Percentiles rank a stretch among this genome's conserved stretches.
phyloP scores from a whole-genome alignment of 1,140 invertebrate genomes.

The Holotrichia oblita region DNA sequence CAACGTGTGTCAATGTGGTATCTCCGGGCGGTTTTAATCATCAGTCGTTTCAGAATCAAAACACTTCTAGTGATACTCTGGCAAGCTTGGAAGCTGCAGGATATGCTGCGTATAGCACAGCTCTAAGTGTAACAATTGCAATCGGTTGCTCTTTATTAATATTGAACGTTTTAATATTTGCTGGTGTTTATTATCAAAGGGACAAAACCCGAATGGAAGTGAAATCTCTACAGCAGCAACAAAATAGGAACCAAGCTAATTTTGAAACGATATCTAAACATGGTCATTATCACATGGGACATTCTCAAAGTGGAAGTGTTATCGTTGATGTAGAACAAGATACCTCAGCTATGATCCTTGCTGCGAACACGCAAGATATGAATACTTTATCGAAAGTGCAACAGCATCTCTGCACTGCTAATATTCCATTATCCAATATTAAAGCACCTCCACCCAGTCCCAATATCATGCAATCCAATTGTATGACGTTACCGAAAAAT shows the following conservation, averaged over 20 bases:
- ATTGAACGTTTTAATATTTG: slow-evolving; percentile 87
- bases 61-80: slow-evolving; percentile 72
- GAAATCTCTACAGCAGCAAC: slow-evolving; percentile 74
- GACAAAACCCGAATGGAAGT: slow-evolving; percentile 84
- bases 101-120: slow-evolving; percentile 82
- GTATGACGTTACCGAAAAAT: slow-evolving; percentile 73
- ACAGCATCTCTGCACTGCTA: slow-evolving; percentile 69
- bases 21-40: slow-evolving; percentile 65
- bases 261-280: slow-evolving; percentile 75
- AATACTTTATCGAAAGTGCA: slow-evolving; percentile 60
- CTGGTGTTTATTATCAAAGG: slow-evolving; percentile 86
- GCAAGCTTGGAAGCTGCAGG: slow-evolving; percentile 82
- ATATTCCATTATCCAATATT: slow-evolving; percentile 68
- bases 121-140: slow-evolving; percentile 86
- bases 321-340: slow-evolving; percentile 85
- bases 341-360: slow-evolving; percentile 72
- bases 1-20: slow-evolving; percentile 68
- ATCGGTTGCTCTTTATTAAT: slow-evolving; percentile 88
- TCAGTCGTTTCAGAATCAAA: slow-evolving; percentile 67
- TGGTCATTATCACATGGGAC: slow-evolving; percentile 73
- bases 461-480: slow-evolving; percentile 67
- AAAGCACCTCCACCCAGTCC: slow-evolving; percentile 69
- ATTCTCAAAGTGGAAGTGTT: slow-evolving; percentile 74
- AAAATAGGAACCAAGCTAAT: slow-evolving; percentile 75
- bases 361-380: slow-evolving; percentile 63